Evolutionary conservation across 2,888 invertebrate genomes (phyloP), one percentile per base, ranked within the genome.

Genomic region (Tribolium freemani): DNA sequence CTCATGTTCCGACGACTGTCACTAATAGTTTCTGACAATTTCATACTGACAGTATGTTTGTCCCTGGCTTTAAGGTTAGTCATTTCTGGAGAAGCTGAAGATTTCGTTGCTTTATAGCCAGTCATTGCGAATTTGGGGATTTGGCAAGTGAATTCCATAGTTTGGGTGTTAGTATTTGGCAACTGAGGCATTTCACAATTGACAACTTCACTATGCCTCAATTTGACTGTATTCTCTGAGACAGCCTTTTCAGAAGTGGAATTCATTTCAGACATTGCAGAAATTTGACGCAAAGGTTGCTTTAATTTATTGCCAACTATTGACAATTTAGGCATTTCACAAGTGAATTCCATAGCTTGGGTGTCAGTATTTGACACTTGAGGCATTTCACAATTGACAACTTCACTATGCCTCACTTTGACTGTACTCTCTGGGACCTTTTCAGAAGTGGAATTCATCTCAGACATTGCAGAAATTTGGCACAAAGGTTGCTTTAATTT

Each of bases 111-210:
- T n/a, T 11, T 16, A 16, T 16, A 1, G 16, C 16, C 16, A 16
- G 10, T 1, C 10, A n/a, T 1, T 46, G 2, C 5, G 4, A 10
- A 1, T 44, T n/a, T 11, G 13, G 57, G 46, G 9, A 64, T 31
- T n/a, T 64, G 64, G 31, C 64, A 64, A 31, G 64, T 53, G 8
- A 63, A 63, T 9, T 63, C 63, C 63, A 48, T 63, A 31, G 48
- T 8, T 13, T 16, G 5, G 11, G 1, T 48, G 13, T 9, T 5
- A 58, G 26, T 5, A 3, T 26, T 26, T 26, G 26, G 3, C 26
- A 26, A 26, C 3, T 26, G 2, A 5, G 26, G 26, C 4, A 26
- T 26, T 26, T 26, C 9, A 38, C 45, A 60, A 16, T 2, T 56
- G 4, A 54, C 45, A 54, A n/a, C 11, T 6, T 21, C 8, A 54